Conservation (phyloP, 2,113 vertebrate genomes). For the Tor tambroides region DNA sequence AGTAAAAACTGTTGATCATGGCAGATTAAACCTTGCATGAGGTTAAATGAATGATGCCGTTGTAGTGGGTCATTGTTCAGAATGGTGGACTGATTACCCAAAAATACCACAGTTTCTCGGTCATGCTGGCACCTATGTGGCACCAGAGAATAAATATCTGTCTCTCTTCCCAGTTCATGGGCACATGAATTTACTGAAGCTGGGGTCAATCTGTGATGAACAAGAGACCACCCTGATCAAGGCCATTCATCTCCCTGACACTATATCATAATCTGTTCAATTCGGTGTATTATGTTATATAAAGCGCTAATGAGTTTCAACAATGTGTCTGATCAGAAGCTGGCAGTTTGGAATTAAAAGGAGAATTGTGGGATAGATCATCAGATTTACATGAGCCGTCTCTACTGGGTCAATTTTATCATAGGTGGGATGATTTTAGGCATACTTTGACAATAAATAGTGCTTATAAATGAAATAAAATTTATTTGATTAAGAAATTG, state of each 20-base stretch:
- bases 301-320: neutral
- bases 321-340: neutral
- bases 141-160: conserved; percentile 19
- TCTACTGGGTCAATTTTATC: neutral
- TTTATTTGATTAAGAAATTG: neutral
- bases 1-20: conserved; percentile 3
- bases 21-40: neutral
- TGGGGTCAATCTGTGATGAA: conserved; percentile 15
- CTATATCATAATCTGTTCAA: neutral
- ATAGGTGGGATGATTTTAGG: neutral
- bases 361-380: neutral
- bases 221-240: neutral
- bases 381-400: neutral
- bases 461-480: neutral
- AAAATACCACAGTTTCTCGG: neutral
- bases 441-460: neutral
- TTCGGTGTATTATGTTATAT: neutral
- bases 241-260: neutral
- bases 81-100: conserved; percentile 18
- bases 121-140: neutral
- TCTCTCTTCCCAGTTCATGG: neutral
- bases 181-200: conserved; percentile 9
- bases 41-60: neutral
- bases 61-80: conserved; percentile 18
- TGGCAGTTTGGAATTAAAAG: neutral